Conservation (phyloP, 2,888 invertebrate genomes). For the Philopedon plagiatum region DNA sequence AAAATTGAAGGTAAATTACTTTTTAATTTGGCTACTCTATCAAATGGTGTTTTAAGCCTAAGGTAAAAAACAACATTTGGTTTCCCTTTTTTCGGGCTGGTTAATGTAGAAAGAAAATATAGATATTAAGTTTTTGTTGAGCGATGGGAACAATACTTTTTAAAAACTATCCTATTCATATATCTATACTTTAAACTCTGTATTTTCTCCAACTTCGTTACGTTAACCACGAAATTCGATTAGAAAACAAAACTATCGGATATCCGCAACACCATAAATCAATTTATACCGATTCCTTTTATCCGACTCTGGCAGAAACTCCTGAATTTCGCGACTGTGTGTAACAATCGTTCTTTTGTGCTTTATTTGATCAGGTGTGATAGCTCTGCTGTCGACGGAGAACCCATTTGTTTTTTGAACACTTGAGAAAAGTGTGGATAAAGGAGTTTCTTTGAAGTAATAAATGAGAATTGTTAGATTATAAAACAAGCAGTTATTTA, state of each 20-base stretch:
- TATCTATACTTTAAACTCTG: too few species aligned
- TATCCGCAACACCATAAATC: slow-evolving; percentile 31
- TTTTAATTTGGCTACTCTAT: too few species aligned
- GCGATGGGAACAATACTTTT: too few species aligned
- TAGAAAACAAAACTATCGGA: slow-evolving; percentile 23
- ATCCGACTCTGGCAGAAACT: slow-evolving; percentile 11
- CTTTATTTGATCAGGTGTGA: slow-evolving; percentile 22
- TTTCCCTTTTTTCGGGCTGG: too few species aligned
- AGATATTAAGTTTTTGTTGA: too few species aligned
- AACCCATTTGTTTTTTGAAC: slow-evolving; percentile 3
- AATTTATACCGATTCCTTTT: slow-evolving; percentile 22
- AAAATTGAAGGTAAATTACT: too few species aligned
- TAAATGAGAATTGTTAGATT: neutral
- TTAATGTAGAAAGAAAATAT: too few species aligned
- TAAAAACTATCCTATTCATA: too few species aligned
- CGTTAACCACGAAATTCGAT: slow-evolving; percentile 21
- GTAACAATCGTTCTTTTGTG: slow-evolving; percentile 18
- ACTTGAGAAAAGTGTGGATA: neutral
- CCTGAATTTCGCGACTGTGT: slow-evolving; percentile 13
- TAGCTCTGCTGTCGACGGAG: neutral
- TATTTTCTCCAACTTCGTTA: neutral
- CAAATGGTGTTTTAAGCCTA: too few species aligned
- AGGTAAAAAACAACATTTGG: too few species aligned
- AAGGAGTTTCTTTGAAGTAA: neutral
- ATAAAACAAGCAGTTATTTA: neutral